Evolutionary conservation across 2,888 invertebrate species (phyloP), one percentile per base, ranked within the genome.

Genomic region (Brachycybe producta): DNA sequence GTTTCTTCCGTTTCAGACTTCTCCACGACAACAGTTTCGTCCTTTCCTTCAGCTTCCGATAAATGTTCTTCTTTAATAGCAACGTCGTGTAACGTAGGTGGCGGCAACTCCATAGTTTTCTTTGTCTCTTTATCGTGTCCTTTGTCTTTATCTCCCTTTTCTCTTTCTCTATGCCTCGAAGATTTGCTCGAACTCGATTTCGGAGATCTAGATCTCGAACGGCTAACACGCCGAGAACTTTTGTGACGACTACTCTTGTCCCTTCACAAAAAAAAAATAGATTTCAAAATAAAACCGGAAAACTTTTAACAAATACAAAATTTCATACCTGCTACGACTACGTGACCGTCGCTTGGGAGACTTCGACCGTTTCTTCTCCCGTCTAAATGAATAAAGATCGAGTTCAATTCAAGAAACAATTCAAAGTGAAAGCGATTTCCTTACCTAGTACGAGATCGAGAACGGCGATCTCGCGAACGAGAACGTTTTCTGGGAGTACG

Each of bases 201-300:
- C 5, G 52, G 51, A 3, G 54, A 52, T 34, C 49, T 49, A 1
- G 40, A 41, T 49, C 17, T 55, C 13, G 55, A 49, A 23, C 53
- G 30, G 26, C 57, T 55, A n/a, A n/a, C n/a, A 30, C 51, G 38
- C 5, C 47, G 32, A 52, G 39, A 41, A 19, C 40, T 19, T 17
- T 49, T 49, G 13, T 49, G 49, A 15, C 52, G 49, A 38, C 50
- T 46, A 38, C 53, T 44, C n/a, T 28, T 47, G 42, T 43, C 51
- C 54, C 19, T 38, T 45, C 36, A 7, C 19, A 48, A 45, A 8
- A 45, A 15, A 13, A 40, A 32, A 13, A 21, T 26, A 26, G 36
- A 7, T 21, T 27, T 8, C 17, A 36, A 21, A 32, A 32, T 32
- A n/a, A 1, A 3, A 46, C n/a, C 23, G 8, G 15, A 39, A 45